These are phyloP conservation scores for Pocillopora verrucosa DNA, from an alignment of 64 coral and sea anemone genomes.

Conservation along the genomic window DNA sequence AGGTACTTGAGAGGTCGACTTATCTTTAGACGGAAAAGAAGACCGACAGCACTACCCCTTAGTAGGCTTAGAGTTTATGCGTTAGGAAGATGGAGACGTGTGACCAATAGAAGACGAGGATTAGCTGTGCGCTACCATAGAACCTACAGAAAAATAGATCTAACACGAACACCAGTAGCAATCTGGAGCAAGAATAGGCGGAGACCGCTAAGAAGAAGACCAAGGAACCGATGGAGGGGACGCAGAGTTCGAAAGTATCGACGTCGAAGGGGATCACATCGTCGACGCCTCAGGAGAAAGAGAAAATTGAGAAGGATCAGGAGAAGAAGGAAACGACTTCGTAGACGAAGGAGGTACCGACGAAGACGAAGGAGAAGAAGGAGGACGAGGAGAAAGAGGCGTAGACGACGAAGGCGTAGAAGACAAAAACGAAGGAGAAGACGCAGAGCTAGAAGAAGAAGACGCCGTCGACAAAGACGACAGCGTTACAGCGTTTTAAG, in stretches of 20 bases:
- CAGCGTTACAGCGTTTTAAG: conserved; percentile 3
- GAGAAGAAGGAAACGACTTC: conserved; percentile 12
- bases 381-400: conserved; percentile 11
- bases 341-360: conserved; percentile 19
- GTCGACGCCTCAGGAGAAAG: background rate
- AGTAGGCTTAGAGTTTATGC: background rate
- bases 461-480: conserved; percentile 12
- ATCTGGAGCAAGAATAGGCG: background rate
- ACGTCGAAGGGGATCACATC: background rate
- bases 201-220: background rate
- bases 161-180: background rate
- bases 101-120: background rate
- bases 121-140: background rate
- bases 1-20: background rate
- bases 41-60: background rate
- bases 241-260: background rate
- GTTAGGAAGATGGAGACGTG: background rate
- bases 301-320: background rate
- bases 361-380: conserved; percentile 4
- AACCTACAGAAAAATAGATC: background rate
- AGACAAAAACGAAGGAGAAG: conserved; percentile 27
- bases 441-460: conserved; percentile 7
- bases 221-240: background rate
- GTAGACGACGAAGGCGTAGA: conserved; percentile 12
- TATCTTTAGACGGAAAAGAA: background rate